Evolutionary conservation across 2,888 invertebrate species (phyloP), one percentile per base, ranked within the genome.

Genomic region (Xestobium rufovillosum): DNA sequence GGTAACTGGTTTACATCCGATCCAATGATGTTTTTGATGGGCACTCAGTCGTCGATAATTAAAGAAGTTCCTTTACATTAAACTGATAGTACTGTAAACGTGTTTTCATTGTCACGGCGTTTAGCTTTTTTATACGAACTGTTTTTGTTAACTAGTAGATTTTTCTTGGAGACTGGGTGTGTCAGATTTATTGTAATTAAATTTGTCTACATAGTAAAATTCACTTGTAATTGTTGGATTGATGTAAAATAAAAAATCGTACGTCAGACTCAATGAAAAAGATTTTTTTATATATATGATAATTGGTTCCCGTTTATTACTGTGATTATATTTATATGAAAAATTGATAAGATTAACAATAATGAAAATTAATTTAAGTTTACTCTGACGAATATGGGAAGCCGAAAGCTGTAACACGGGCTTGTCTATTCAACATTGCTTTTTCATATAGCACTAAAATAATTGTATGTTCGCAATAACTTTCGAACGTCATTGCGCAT

Each of bases 251-350:
- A 40, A 41, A n/a, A 8, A 6, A n/a, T 6, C 23, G 6, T 8
- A 19, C 6, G n/a, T 19, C n/a, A n/a, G n/a, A 19, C 23, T 19
- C 23, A n/a, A 6, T 19, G n/a, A 46, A 40, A 35, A 36, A 34
- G 39, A 47, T 42, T 43, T 50, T 48, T 45, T 48, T 47, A 45
- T 28, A 42, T 13, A 14, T 31, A 9, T 9, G 11, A 9, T 11
- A 11, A 31, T 59, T 59, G 55, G 56, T 61, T 63, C 57, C 60
- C 59, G 53, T 61, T 60, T 54, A 50, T 60, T 61, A 57, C 61
- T 61, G 63, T 61, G 61, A 63, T 63, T 61, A 59, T 63, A 61
- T 60, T 61, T 61, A 56, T 59, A 60, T 57, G 52, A n/a, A n/a
- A 59, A 54, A 56, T 50, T 52, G 48, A 50, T 54, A 55, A 51